Percentiles rank a stretch among this genome's conserved stretches.
Evolutionary conservation across 92 coral and sea anemone species (phyloP).

Genomic region (Virgularia gustaviana): DNA sequence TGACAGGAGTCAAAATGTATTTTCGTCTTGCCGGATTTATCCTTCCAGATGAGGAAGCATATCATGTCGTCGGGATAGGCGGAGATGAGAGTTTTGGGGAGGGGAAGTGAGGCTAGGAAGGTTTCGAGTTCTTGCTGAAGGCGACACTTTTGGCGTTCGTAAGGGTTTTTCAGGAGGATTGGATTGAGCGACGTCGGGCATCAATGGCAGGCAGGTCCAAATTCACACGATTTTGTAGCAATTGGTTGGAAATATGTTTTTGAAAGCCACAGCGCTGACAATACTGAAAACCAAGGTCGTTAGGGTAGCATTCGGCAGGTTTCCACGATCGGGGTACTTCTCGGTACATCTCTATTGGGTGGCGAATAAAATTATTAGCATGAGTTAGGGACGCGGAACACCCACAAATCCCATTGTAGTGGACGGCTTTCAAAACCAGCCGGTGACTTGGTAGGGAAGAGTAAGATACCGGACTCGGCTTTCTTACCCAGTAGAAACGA

Average conservation of each 20-base stretch:
- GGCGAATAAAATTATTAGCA: not conserved
- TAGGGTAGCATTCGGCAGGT: conserved; percentile 56
- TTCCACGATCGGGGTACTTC: conserved; percentile 47
- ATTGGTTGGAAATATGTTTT: no score
- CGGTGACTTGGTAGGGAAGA: not conserved
- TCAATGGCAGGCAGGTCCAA: no score
- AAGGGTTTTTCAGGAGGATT: no score
- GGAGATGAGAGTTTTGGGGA: no score
- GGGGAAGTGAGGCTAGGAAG: no score
- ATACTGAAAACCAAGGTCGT: conserved; percentile 48
- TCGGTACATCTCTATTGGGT: not conserved
- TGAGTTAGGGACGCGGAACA: not conserved
- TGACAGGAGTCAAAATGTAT: conserved; percentile 28
- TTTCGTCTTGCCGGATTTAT: conserved; percentile 42
- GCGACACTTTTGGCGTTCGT: no score
- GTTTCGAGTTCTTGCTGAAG: no score
- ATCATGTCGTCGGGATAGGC: conserved; percentile 31
- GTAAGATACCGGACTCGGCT: no score
- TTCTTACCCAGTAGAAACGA: no score
- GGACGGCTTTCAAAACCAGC: not conserved
- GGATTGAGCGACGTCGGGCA: no score
- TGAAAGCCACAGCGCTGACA: conserved; percentile 66
- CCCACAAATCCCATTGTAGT: conserved; percentile 1
- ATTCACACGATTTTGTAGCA: no score
- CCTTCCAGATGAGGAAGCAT: conserved; percentile 47